Evolutionary conservation across 1,140 invertebrate species (phyloP), one percentile per base, ranked within the genome.

Genomic region (Phthorimaea operculella): DNA sequence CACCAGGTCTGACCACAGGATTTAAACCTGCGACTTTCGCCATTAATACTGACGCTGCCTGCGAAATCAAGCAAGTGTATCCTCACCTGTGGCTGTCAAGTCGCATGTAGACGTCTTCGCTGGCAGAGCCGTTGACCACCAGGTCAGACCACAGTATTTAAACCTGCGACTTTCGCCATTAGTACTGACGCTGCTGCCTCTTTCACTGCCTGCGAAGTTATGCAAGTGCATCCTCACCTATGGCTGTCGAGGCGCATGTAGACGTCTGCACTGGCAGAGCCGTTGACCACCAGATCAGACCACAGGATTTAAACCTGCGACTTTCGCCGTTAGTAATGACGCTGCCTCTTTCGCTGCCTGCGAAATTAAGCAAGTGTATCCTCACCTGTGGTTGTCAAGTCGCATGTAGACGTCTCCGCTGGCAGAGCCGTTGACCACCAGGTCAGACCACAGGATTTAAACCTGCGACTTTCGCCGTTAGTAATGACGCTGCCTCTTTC

Each of bases 231-330:
- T 83, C 87, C 62, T 86, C 74, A 87, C 55, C 87, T 88, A 51
- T 92, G 90, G 11, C 84, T 74, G 36, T 90, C 86, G 45, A 93
- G 72, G 59, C 92, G 86, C 12, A 87, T 87, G 60, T 92, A 92
- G 0, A 91, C 90, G 33, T 58, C 39, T 49, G 59, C 59, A 18
- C 56, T 62, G 33, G 63, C 68, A 16, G 59, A 57, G n/a, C 62
- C 55, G 62, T 69, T 68, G 52, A 57, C 59, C 11, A 69, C 50
- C 33, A 87, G 58, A 51, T 85, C 79, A 6, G 79, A 79, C 82
- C 82, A 83, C 9, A 85, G 57, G n/a, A n/a, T n/a, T n/a, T n/a
- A n/a, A n/a, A n/a, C n/a, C n/a, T n/a, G n/a, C n/a, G n/a, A n/a
- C n/a, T n/a, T n/a, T n/a, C n/a, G n/a, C n/a, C n/a, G n/a, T n/a